Evolutionary conservation across 2,888 invertebrate genomes (phyloP).

Genomic region (Neoitamus cyanurus): DNA sequence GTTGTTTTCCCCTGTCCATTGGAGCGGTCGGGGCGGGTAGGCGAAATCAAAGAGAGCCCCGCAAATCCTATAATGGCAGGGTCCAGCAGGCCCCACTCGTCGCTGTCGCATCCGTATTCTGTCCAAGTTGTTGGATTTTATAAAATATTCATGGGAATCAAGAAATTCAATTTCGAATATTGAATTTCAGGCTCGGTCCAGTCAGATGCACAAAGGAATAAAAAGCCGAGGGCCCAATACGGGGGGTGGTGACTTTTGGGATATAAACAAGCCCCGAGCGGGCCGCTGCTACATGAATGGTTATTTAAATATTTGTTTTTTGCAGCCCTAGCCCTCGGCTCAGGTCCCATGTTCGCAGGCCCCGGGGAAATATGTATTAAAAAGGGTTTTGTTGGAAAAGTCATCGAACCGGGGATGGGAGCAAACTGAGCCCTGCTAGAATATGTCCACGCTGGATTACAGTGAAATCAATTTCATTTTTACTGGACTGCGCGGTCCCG

Average conservation of each 20-base stretch:
- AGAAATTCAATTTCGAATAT: constrained; percentile 39
- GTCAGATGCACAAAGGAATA: constrained; percentile 32
- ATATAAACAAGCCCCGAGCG: background rate
- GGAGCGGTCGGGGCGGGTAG: too few relatives aligned
- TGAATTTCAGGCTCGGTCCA: constrained; percentile 13
- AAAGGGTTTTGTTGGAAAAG: background rate
- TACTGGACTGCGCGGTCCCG: background rate
- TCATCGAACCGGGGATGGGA: background rate
- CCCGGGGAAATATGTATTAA: background rate
- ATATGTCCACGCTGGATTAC: background rate
- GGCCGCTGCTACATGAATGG: constrained; percentile 10
- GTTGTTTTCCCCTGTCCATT: background rate
- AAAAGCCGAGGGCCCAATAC: background rate
- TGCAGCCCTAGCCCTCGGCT: background rate
- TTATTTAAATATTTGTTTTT: constrained; percentile 8
- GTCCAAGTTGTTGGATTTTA: constrained; percentile 1
- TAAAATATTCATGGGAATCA: constrained; percentile 37
- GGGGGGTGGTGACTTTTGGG: background rate
- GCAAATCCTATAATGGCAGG: background rate
- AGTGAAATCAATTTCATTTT: background rate
- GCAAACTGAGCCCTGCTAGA: background rate
- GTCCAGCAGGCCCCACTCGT: background rate
- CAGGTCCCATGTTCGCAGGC: background rate
- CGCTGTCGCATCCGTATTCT: constrained; percentile 4
- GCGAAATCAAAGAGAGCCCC: background rate